Base-by-base conservation (phyloP, 2,888 invertebrate genomes). In the Eupeodes latifasciatus region DNA sequence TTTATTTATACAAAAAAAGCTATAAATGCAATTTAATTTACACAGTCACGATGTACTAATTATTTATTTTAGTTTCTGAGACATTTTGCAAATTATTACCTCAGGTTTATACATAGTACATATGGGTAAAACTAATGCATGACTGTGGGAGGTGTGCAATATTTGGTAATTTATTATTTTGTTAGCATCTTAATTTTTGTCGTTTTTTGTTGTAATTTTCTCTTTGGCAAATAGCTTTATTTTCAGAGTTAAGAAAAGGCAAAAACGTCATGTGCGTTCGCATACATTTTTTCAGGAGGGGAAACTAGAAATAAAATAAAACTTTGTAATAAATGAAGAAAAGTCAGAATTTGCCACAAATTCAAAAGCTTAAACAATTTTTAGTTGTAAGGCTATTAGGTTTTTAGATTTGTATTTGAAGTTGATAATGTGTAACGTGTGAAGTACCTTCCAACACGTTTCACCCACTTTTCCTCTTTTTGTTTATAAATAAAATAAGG, bases 51-150 rank as follows among this genome's bases (percentile, higher is more conserved):
- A 59, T 47, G 44, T 67, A 14, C 1, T 14, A 36, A n/a, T 9
- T 59, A 59, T 59, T 72, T 27, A 72, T n/a, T 59, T 71, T 40
- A 44, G 44, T 57, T 57, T 72, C 47, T 59, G 59, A 59, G n/a
- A 34, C 11, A 59, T 47, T 27, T 72, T 59, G 27, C 14, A 72
- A 72, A 47, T 72, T 59, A 72, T 47, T 72, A 44, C 44, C 59
- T 27, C 27, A 59, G 34, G 12, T 57, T 9, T 14, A 12, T 10
- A 40, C 40, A 40, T 40, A 40, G 6, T 10, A 40, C 40, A 40
- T 40, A 40, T 40, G 40, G 5, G 9, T 40, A 40, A 40, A 27
- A 27, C 27, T 36, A 6, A 6, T 36, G 36, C 7, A 7, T 71
- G 14, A 10, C n/a, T 57, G 27, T 72, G 6, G 27, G 71, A 59